Conservation (phyloP, 2,797 vertebrate species). For the Tarsius wallacei region DNA sequence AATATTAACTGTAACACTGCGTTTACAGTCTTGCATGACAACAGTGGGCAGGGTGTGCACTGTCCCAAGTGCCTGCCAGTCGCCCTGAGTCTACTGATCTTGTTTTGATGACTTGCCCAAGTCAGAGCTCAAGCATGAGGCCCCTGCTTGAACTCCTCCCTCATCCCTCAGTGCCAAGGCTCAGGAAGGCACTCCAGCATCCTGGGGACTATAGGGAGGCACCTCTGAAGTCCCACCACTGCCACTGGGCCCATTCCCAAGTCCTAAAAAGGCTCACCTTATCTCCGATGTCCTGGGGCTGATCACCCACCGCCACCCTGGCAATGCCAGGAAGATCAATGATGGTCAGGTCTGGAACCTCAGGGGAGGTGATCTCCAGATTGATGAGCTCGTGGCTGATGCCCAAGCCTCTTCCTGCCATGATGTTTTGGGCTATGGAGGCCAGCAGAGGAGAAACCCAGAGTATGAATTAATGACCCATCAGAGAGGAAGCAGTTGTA, state of each 20-base stretch:
- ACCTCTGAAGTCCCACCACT: not conserved
- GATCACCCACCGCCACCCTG: conserved; percentile 93
- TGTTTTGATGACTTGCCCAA: not conserved
- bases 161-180: not conserved
- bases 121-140: not conserved
- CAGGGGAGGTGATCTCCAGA: conserved; percentile 93
- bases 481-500: not conserved
- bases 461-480: not conserved
- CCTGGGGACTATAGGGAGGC: not conserved
- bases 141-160: too few relatives aligned
- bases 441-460: not conserved
- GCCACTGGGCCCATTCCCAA: not conserved
- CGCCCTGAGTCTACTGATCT: not conserved
- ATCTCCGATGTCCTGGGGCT: conserved; percentile 93
- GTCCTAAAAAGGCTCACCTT: conserved; percentile 48
- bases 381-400: conserved; percentile 92
- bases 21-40: not conserved
- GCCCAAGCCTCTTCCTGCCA: conserved; percentile 38
- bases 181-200: accelerated
- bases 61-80: too few relatives aligned
- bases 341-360: conserved; percentile 95
- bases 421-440: conserved; percentile 62
- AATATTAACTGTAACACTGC: not conserved
- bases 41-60: not conserved
- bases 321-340: conserved; percentile 96